phyloP scores from a whole-genome alignment of 2,888 invertebrate species.

The Sarcophaga carnaria region DNA sequence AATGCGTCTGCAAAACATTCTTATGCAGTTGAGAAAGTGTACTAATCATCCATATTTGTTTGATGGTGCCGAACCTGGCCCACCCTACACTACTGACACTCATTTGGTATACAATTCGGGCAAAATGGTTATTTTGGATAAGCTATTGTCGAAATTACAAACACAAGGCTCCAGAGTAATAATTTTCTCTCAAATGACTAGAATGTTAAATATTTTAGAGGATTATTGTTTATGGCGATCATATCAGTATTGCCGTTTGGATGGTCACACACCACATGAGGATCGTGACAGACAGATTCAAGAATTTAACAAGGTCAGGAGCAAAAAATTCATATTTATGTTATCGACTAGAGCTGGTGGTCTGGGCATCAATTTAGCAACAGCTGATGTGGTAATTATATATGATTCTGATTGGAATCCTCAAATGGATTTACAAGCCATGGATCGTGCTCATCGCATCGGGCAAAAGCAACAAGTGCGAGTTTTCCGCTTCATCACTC shows the following conservation, averaged over 20 bases:
- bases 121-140: constrained; percentile 97
- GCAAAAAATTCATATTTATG: constrained; percentile 98
- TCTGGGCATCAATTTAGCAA: constrained; percentile 97
- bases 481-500: constrained; percentile 97
- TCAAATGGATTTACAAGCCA: constrained; percentile 96
- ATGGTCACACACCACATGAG: constrained; percentile 98
- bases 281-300: constrained; percentile 97
- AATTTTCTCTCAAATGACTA: constrained; percentile 98
- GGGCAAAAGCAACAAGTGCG: constrained; percentile 97
- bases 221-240: constrained; percentile 96
- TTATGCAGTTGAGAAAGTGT: constrained; percentile 99
- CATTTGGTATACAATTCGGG: constrained; percentile 98
- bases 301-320: constrained; percentile 94
- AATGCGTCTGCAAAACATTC: constrained; percentile 98
- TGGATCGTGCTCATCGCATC: constrained; percentile 99
- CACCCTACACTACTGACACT: constrained; percentile 97
- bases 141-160: constrained; percentile 93
- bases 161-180: constrained; percentile 96
- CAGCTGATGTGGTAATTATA: constrained; percentile 98
- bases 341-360: constrained; percentile 99
- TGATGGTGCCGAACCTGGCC: constrained; percentile 99
- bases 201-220: constrained; percentile 97
- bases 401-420: constrained; percentile 99
- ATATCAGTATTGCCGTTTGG: constrained; percentile 93
- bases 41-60: constrained; percentile 99